Evolutionary conservation across 2,113 vertebrate genomes (phyloP).

Genomic region (Ranitomeya imitator): DNA sequence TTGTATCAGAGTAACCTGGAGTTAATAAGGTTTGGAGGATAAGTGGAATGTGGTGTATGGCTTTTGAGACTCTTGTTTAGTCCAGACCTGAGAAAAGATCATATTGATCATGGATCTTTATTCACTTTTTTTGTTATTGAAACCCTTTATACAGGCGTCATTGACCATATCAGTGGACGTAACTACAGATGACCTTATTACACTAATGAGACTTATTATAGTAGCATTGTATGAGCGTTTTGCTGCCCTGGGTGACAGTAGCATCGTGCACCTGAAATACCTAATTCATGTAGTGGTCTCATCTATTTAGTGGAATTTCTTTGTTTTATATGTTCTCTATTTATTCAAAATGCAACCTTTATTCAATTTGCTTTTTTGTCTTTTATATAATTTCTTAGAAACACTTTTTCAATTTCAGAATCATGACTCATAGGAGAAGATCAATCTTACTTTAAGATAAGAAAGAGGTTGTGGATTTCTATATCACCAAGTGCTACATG

Average conservation of each 20-base stretch:
- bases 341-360: neutral
- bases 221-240: neutral
- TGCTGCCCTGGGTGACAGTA: conserved; percentile 23
- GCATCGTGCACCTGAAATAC: neutral
- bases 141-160: neutral
- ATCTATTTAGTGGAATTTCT: neutral
- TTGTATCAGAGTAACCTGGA: conserved; percentile 41
- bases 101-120: conserved; percentile 21
- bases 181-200: conserved; percentile 19
- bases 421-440: neutral
- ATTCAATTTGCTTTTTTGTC: neutral
- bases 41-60: conserved; percentile 15
- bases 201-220: conserved; percentile 43
- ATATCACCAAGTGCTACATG: neutral
- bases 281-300: too few species aligned
- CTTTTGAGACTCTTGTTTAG: conserved; percentile 17
- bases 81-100: neutral
- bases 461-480: neutral
- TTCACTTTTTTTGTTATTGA: neutral
- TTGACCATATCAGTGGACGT: neutral
- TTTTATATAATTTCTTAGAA: neutral
- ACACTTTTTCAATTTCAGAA: neutral
- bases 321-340: neutral
- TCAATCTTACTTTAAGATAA: neutral
- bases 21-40: conserved; percentile 26